These are phyloP conservation scores for Drosophila greeni DNA, from an alignment of 2,888 invertebrate genomes.

Conservation along the genomic window DNA sequence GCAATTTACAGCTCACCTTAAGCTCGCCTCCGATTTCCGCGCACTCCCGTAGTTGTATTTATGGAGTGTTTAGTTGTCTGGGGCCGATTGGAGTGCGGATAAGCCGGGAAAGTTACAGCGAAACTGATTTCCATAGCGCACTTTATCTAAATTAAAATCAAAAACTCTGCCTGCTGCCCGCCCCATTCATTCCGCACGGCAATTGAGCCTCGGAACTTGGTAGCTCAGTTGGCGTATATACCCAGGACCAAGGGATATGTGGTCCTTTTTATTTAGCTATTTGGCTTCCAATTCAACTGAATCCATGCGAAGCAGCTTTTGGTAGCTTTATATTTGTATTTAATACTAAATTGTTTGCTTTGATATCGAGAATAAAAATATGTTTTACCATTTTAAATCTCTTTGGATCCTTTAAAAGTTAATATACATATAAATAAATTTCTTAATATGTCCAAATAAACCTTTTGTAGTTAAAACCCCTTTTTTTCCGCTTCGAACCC, in stretches of 20 bases:
- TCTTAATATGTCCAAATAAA: not conserved
- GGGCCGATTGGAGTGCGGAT: conserved; percentile 58
- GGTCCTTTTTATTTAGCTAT: not conserved
- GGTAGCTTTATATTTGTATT: not conserved
- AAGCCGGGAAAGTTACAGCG: conserved; percentile 58
- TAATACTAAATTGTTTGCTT: too few relatives aligned
- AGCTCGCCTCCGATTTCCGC: conserved; percentile 7
- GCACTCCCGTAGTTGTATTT: conserved; percentile 51
- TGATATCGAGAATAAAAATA: not conserved
- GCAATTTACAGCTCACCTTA: conserved; percentile 70
- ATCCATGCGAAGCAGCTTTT: not conserved
- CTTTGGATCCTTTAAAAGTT: not conserved
- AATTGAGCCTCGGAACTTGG: conserved; percentile 10
- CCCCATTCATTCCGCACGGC: conserved; percentile 35
- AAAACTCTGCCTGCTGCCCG: conserved; percentile 46
- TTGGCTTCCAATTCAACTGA: not conserved
- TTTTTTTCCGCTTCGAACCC: too few relatives aligned
- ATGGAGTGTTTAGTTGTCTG: conserved; percentile 71
- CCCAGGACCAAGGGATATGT: conserved; percentile 8
- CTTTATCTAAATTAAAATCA: conserved; percentile 73
- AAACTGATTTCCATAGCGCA: conserved; percentile 66
- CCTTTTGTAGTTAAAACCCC: too few relatives aligned
- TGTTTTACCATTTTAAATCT: not conserved
- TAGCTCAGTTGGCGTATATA: not conserved
- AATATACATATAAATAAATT: not conserved